Base-by-base conservation (phyloP, 2,113 vertebrate genomes). In the Ciconia stormi region DNA sequence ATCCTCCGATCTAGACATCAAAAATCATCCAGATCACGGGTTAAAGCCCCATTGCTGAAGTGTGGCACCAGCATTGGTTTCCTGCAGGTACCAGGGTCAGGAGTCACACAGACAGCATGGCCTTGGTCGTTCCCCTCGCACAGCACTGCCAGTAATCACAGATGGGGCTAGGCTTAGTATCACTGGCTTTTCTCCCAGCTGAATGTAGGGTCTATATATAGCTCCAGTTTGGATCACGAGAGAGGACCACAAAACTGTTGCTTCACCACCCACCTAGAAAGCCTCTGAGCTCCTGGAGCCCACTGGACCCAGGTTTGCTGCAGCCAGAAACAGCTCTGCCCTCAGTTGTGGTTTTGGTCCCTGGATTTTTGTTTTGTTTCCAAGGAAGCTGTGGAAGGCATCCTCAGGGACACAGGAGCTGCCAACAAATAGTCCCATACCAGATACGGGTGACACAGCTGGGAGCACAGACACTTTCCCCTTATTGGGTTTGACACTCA, bases 61-160 rank as follows among this genome's bases (percentile, higher is more conserved):
- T 2, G 1, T 14, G 62, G 67, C 49, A 86, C 65, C 72, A 83
- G 50, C 83, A 52, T 13, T 14, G 18, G 42, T 23, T 56, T 66
- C 23, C 70, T 69, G 70, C 67, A 79, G 76, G n/a, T 65, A 23
- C 16, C 42, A 56, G 84, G 34, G 27, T n/a, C 3, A 14, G 56
- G 40, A 61, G 27, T 71, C 36, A 16, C 42, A 65, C 21, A 17
- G 17, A 7, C 22, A 69, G n/a, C 53, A 8, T 0, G 3, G 71
- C 18, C 74, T 50, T 7, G 5, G 40, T 44, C 6, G 0, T 26
- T 78, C 34, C 16, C 62, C 49, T 67, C 0, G 0, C 2, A 4
- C 6, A n/a, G 55, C 53, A 27, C 58, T 34, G 34, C 40, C 47
- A 53, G 55, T 1, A 9, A 22, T 13, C 52, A 38, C 1, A 4